Evolutionary conservation across 2,113 vertebrate species (phyloP), one percentile per base, ranked within the genome.

Genomic region (Dasyornis broadbenti): DNA sequence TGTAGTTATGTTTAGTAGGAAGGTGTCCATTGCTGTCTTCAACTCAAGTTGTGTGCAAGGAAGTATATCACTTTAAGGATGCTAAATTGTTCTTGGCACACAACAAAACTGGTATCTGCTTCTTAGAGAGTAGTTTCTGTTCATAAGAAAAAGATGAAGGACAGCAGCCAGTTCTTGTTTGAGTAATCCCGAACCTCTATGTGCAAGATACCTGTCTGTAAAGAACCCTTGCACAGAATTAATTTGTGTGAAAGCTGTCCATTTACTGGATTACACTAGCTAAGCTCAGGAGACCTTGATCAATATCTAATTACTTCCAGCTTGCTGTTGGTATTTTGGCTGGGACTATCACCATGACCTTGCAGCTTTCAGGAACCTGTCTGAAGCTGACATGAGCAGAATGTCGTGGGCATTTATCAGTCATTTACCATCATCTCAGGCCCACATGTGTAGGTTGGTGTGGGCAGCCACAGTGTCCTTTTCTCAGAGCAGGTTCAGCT

Each of bases 371-470:
- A 35, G 42, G 91, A 73, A 6, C n/a, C 24, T 45, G 9, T 33
- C 28, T 76, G 71, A 53, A 89, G 64, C 21, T 72, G 18, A 7
- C 8, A 0, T 7, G 28, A 66, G 19, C n/a, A 37, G 31, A 61
- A 42, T 45, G 22, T 54, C 27, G 4, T 11, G 20, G 31, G 9
- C 30, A 9, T 33, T 27, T 35, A 31, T 17, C 4, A 19, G 27
- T 75, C 1, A 1, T 57, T 39, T 33, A 3, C 28, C 16, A 57
- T 5, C 6, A 3, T 27, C 44, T 89, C 14, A 1, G 21, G 27
- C 27, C 47, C 4, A 0, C 5, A 4, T 6, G 7, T n/a, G 33
- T n/a, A 12, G 24, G 5, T 15, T 18, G 23, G 5, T 13, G 0
- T 31, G 24, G 7, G 33, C 52, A 77, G 33, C 21, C 10, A 4